phyloP scores from a whole-genome alignment of 2,113 vertebrate genomes.

The Macroglossus sobrinus region DNA sequence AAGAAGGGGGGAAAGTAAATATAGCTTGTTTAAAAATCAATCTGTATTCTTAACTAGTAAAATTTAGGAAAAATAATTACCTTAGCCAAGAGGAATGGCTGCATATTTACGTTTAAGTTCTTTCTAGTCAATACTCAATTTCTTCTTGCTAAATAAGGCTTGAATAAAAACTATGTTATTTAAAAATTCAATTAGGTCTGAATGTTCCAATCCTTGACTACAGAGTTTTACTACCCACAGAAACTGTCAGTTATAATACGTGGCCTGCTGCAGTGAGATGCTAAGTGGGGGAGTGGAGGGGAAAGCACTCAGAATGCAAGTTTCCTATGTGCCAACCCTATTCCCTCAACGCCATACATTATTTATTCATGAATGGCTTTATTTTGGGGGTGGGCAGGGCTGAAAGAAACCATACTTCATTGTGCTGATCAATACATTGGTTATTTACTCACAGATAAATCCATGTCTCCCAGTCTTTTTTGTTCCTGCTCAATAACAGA shows the following conservation, averaged over 20 bases:
- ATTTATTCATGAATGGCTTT: background rate
- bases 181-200: background rate
- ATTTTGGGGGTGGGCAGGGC: background rate
- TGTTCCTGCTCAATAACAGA: constrained; percentile 92
- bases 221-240: background rate
- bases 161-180: background rate
- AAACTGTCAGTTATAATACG: background rate
- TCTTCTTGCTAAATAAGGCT: background rate
- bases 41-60: background rate
- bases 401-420: background rate
- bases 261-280: background rate
- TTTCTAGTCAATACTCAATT: background rate
- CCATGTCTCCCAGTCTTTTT: constrained; percentile 89
- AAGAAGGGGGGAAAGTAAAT: background rate
- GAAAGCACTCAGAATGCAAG: background rate
- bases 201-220: background rate
- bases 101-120: background rate
- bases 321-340: background rate
- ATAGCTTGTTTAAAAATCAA: background rate
- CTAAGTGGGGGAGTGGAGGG: background rate
- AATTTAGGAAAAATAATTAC: constrained; percentile 1
- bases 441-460: constrained; percentile 91
- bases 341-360: background rate
- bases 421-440: background rate
- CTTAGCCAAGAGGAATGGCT: background rate